These are phyloP conservation scores for Halictus quadricinctus DNA, from an alignment of 2,888 invertebrate genomes.

Conservation along the genomic window DNA sequence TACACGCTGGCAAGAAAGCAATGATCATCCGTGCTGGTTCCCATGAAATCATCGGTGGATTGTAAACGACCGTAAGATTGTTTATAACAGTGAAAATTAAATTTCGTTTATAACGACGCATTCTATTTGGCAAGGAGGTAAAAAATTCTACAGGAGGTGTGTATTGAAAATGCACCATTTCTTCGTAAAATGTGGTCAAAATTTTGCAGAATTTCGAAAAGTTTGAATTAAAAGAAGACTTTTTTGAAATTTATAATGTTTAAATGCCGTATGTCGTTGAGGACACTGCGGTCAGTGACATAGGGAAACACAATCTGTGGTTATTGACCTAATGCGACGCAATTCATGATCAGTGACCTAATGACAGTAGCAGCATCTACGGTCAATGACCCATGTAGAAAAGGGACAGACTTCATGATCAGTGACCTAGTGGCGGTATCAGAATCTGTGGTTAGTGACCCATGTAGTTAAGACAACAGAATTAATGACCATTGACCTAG, in stretches of 20 bases:
- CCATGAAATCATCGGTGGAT: not conserved
- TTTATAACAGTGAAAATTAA: not conserved
- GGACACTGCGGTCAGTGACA: not conserved
- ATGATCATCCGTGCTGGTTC: not conserved
- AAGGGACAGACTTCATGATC: not conserved
- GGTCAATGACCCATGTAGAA: too few relatives aligned
- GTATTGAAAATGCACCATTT: not conserved
- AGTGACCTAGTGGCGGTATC: not conserved
- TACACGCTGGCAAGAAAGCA: slow-evolving; percentile 11
- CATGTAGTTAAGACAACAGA: not conserved
- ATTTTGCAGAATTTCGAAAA: too few relatives aligned
- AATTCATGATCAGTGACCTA: not conserved
- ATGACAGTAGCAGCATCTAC: not conserved
- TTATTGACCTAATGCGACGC: not conserved
- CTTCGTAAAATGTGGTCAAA: not conserved
- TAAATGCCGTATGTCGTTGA: not conserved
- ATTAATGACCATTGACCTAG: not conserved
- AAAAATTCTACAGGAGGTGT: not conserved
- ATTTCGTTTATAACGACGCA: not conserved
- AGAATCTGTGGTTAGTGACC: not conserved
- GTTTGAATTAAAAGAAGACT: not conserved
- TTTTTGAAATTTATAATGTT: not conserved
- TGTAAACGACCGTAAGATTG: not conserved
- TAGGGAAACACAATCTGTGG: not conserved
- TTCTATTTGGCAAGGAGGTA: not conserved